Conservation (phyloP, 2,113 vertebrate species). For the Numenius arquata region DNA sequence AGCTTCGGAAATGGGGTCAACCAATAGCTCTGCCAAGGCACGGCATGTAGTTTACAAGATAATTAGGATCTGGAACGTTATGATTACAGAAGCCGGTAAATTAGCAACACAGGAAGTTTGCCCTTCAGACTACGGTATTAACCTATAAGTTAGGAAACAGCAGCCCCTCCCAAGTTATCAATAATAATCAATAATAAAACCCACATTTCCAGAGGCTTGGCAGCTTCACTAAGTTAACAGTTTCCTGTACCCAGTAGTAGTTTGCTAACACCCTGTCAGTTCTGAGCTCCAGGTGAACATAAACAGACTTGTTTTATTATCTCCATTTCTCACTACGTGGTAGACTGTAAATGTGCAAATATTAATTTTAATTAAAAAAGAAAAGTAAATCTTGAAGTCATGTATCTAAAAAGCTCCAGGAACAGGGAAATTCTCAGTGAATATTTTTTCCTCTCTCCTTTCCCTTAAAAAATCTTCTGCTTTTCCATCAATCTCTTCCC, state of each 20-base stretch:
- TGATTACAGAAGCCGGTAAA: not conserved
- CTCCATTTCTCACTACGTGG: fast-evolving
- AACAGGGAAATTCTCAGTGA: not conserved
- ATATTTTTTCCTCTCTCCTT: not conserved
- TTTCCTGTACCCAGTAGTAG: not conserved
- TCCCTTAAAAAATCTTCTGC: not conserved
- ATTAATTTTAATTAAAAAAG: not conserved
- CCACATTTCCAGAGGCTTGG: not conserved
- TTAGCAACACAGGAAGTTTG: slow-evolving; percentile 8
- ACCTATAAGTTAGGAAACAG: not conserved
- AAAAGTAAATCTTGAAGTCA: not conserved
- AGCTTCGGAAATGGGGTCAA: slow-evolving; percentile 46
- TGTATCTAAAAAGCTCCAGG: not conserved
- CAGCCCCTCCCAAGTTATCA: not conserved
- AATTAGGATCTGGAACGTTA: slow-evolving; percentile 8
- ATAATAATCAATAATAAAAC: not conserved
- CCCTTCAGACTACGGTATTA: not conserved
- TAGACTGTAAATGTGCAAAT: not conserved
- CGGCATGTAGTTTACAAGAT: slow-evolving; percentile 11
- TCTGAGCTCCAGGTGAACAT: not conserved
- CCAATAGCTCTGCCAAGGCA: not conserved
- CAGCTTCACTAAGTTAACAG: not conserved
- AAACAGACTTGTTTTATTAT: not conserved
- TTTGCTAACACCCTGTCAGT: not conserved
- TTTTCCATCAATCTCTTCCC: not conserved